phyloP scores from a whole-genome alignment of 2,797 vertebrate genomes.

The Coranthus polyacanthus region DNA sequence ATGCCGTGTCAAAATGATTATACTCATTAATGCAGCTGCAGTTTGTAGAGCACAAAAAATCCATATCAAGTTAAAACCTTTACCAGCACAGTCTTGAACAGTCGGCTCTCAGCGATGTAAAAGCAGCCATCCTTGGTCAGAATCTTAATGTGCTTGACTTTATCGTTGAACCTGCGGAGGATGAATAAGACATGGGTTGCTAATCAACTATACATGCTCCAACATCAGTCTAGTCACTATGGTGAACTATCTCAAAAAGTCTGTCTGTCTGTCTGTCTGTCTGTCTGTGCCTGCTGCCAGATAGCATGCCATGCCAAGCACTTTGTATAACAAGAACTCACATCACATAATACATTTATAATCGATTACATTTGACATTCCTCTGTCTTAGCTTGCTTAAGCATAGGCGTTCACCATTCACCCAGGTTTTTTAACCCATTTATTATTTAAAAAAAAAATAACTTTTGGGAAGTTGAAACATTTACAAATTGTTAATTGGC shows the following conservation, averaged over 20 bases:
- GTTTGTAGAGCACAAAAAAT: slow-evolving; percentile 26
- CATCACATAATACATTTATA: neutral
- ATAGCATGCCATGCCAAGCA: slow-evolving; percentile 36
- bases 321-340: slow-evolving; percentile 13
- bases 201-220: slow-evolving; percentile 73
- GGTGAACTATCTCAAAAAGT: slow-evolving; percentile 51
- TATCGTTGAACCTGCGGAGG: slow-evolving; percentile 93
- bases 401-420: neutral
- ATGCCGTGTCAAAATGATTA: slow-evolving; percentile 28
- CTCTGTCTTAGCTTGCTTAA: neutral
- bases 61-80: slow-evolving; percentile 61
- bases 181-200: slow-evolving; percentile 89
- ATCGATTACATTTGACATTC: neutral
- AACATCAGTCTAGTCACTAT: slow-evolving; percentile 51
- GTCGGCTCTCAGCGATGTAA: slow-evolving; percentile 94
- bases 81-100: slow-evolving; percentile 95
- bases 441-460: neutral
- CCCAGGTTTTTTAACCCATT: neutral
- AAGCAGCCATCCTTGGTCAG: slow-evolving; percentile 94
- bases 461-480: too few species aligned
- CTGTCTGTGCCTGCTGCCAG: slow-evolving; percentile 20
- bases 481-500: too few species aligned
- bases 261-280: neutral
- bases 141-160: slow-evolving; percentile 98
- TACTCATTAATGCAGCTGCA: slow-evolving; percentile 29